Percentiles rank a stretch among this genome's conserved stretches.
These are phyloP conservation scores for Conistra vaccinii DNA, from an alignment of 2,888 invertebrate genomes.

Conservation along the genomic window DNA sequence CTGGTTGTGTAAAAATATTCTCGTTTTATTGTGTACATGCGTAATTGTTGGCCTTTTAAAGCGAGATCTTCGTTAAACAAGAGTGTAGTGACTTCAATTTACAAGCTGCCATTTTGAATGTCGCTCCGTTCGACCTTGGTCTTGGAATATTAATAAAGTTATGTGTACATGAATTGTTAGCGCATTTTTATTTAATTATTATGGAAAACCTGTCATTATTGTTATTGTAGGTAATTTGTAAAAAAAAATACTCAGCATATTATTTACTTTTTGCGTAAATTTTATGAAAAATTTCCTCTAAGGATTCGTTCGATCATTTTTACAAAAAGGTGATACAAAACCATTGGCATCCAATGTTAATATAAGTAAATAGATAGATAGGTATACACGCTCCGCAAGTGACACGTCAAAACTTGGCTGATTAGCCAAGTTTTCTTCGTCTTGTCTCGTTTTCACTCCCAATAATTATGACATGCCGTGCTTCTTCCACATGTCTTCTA, in stretches of 20 bases:
- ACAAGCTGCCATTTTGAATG: constrained; percentile 76
- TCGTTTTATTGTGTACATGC: constrained; percentile 71
- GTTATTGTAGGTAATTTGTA: not conserved
- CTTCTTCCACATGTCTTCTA: not conserved
- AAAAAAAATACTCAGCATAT: not conserved
- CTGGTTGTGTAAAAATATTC: constrained; percentile 78
- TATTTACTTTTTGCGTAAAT: not conserved
- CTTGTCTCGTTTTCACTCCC: not conserved
- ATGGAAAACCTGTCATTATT: constrained; percentile 19
- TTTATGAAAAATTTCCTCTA: not conserved
- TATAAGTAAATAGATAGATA: not conserved
- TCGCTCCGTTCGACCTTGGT: constrained; percentile 69
- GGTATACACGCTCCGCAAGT: not conserved
- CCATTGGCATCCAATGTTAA: no score
- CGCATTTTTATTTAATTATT: constrained; percentile 59
- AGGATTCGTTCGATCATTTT: no score
- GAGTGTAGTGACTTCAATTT: constrained; percentile 62
- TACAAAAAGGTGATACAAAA: no score
- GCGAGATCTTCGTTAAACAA: constrained; percentile 74
- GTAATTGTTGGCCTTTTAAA: constrained; percentile 79
- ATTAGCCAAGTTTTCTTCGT: not conserved
- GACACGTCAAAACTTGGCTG: not conserved
- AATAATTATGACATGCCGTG: not conserved
- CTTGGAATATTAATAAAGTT: constrained; percentile 68
- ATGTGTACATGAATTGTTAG: constrained; percentile 48